A percentile compares a stretch with the other conserved stretches of the same genome.
phyloP scores from a whole-genome alignment of 2,888 invertebrate species.

The Cephus spinipes region DNA sequence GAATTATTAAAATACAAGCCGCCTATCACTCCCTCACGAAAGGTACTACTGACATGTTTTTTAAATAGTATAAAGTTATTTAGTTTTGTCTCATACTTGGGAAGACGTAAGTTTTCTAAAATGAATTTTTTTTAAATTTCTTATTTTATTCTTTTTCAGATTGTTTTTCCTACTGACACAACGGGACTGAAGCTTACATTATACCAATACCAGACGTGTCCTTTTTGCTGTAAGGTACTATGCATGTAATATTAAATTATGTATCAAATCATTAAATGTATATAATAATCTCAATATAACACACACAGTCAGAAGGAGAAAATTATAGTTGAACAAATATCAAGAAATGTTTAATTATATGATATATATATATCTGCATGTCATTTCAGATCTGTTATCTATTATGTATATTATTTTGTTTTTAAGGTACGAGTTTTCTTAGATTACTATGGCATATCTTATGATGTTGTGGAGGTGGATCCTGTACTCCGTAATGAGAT shows the following conservation, averaged over 20 bases:
- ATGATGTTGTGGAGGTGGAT: slow-evolving; percentile 97
- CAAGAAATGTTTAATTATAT: not conserved
- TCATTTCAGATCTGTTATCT: not conserved
- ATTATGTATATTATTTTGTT: not conserved
- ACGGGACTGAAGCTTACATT: slow-evolving; percentile 84
- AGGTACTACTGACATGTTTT: slow-evolving; percentile 54
- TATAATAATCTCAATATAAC: not conserved
- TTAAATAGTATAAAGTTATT: not conserved
- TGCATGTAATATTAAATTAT: slow-evolving; percentile 8
- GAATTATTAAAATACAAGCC: slow-evolving; percentile 66
- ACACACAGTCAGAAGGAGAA: not conserved
- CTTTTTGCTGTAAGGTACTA: slow-evolving; percentile 93
- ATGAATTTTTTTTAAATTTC: not conserved
- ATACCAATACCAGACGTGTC: slow-evolving; percentile 97
- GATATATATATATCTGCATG: not conserved
- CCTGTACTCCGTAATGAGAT: slow-evolving; percentile 92
- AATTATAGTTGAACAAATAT: not conserved
- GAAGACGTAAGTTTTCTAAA: not conserved
- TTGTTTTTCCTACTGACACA: slow-evolving; percentile 74
- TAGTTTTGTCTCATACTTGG: not conserved
- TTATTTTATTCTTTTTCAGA: slow-evolving; percentile 66
- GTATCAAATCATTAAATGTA: slow-evolving; percentile 1
- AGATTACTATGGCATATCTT: slow-evolving; percentile 93
- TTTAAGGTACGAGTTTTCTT: slow-evolving; percentile 78
- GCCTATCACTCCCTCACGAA: slow-evolving; percentile 66